These are phyloP conservation scores for Chelonia mydas DNA, from an alignment of 2,797 vertebrate genomes.

Conservation along the genomic window DNA sequence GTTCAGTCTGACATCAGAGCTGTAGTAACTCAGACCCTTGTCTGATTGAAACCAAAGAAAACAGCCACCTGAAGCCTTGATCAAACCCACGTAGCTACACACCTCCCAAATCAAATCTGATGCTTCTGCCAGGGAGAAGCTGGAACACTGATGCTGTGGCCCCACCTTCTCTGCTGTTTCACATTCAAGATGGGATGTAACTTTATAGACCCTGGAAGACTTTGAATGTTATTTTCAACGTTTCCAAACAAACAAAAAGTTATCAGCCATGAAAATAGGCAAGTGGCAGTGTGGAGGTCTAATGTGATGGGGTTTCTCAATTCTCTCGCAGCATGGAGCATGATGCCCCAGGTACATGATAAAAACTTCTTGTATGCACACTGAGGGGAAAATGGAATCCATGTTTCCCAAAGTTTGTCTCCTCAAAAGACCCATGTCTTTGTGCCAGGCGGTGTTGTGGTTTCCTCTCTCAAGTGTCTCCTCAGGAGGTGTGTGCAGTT, in stretches of 20 bases:
- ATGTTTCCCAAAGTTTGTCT: background rate
- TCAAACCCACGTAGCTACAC: background rate
- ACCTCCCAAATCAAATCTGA: background rate
- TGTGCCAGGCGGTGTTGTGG: background rate
- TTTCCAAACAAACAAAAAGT: background rate
- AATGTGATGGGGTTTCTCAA: background rate
- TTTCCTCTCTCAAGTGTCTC: background rate
- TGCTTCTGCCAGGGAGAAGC: background rate
- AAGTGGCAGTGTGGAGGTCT: background rate
- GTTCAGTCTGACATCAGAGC: background rate
- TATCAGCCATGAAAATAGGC: background rate
- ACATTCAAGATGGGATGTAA: background rate
- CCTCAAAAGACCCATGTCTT: background rate
- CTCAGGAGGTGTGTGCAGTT: accelerated
- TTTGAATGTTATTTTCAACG: background rate
- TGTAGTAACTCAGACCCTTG: accelerated
- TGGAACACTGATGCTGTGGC: background rate
- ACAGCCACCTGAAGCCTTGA: background rate
- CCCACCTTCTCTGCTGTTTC: background rate
- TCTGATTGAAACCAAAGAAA: background rate
- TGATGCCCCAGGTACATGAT: too few relatives aligned
- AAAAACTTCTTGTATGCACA: too few relatives aligned
- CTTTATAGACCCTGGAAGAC: background rate
- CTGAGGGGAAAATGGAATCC: background rate
- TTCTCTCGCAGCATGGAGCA: background rate